phyloP scores from a whole-genome alignment of 2,797 vertebrate genomes.

The Decapterus maruadsi region DNA sequence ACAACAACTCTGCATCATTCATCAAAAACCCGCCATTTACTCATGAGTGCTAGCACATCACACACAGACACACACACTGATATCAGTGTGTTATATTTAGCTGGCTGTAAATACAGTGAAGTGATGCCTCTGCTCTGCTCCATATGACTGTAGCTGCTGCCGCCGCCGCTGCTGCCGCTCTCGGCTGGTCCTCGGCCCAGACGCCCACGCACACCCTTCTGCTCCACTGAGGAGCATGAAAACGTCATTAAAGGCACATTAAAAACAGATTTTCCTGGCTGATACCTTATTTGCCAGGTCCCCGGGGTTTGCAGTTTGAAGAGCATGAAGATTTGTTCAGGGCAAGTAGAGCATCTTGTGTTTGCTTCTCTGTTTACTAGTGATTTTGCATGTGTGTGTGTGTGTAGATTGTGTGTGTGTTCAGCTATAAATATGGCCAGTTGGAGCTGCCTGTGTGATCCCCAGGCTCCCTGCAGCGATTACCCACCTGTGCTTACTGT shows the following conservation, averaged over 20 bases:
- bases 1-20: neutral
- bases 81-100: slow-evolving; percentile 40
- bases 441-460: slow-evolving; percentile 13
- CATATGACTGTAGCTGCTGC: neutral
- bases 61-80: neutral
- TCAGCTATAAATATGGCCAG: slow-evolving; percentile 42
- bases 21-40: slow-evolving; percentile 23
- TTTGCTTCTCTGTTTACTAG: neutral
- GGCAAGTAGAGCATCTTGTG: neutral
- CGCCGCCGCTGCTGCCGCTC: slow-evolving; percentile 7
- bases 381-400: neutral
- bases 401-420: slow-evolving; percentile 28
- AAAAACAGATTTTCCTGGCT: slow-evolving; percentile 57
- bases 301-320: slow-evolving; percentile 33
- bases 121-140: slow-evolving; percentile 7
- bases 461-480: slow-evolving; percentile 22
- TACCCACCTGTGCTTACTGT: slow-evolving; percentile 47
- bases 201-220: slow-evolving; percentile 38
- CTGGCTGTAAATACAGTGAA: slow-evolving; percentile 36
- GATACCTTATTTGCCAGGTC: slow-evolving; percentile 52
- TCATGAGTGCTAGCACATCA: slow-evolving; percentile 25
- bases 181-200: slow-evolving; percentile 27
- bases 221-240: slow-evolving; percentile 48
- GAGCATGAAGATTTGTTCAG: slow-evolving; percentile 28
- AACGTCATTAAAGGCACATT: slow-evolving; percentile 69